Conservation (phyloP, 2,888 invertebrate genomes). For the Tiphia femorata region DNA sequence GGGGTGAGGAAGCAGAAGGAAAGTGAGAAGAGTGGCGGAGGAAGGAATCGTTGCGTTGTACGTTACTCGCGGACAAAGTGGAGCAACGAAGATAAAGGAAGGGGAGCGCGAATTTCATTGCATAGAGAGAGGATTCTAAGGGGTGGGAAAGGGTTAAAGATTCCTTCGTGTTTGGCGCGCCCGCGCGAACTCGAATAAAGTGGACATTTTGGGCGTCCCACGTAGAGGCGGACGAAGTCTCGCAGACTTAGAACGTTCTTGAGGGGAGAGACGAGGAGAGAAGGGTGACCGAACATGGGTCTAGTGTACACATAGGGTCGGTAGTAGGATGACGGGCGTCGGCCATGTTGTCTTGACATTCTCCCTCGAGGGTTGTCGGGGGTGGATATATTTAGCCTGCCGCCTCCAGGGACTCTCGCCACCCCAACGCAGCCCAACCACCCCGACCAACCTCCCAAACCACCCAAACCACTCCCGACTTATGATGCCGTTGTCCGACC, state of each 20-base stretch:
- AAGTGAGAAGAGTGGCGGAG: not conserved
- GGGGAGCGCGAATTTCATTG: no score
- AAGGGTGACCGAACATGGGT: constrained; percentile 53
- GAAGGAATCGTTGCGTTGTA: no score
- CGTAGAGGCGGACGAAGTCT: constrained; percentile 8
- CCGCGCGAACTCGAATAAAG: constrained; percentile 6
- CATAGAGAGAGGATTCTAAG: no score
- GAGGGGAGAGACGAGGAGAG: constrained; percentile 20
- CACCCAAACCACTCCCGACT: constrained; percentile 62
- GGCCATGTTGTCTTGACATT: constrained; percentile 70
- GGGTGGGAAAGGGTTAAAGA: not conserved
- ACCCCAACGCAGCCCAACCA: constrained; percentile 43
- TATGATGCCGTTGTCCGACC: constrained; percentile 66
- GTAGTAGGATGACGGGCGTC: constrained; percentile 67
- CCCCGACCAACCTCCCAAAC: constrained; percentile 25
- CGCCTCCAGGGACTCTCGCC: constrained; percentile 65
- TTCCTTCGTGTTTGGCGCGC: no score
- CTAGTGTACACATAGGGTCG: constrained; percentile 61
- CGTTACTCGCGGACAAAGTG: not conserved
- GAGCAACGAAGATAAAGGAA: no score
- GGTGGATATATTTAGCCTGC: constrained; percentile 69
- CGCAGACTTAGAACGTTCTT: constrained; percentile 53
- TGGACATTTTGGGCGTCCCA: constrained; percentile 5
- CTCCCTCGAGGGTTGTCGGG: constrained; percentile 63
- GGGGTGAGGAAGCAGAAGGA: not conserved